A percentile compares a stretch with the other conserved stretches of the same genome.
Conservation (phyloP, 2,797 vertebrate species). For the Gadopsis marmoratus region DNA sequence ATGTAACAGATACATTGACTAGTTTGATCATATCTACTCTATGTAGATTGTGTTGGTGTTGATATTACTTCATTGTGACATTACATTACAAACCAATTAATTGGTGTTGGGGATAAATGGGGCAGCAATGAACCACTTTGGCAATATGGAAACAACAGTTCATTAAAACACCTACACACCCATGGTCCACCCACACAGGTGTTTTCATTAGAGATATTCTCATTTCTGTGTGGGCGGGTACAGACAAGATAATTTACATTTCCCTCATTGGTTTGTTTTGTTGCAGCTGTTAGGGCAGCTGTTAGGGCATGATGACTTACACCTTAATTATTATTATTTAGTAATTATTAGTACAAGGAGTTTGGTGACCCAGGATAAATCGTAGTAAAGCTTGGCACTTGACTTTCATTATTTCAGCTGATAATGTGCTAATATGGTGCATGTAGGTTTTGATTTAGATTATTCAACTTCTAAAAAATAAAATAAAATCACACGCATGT, state of each 20-base stretch:
- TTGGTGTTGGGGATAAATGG: not conserved
- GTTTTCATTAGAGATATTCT: slow-evolving; percentile 23
- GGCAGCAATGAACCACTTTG: slow-evolving; percentile 22
- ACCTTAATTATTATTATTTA: not conserved
- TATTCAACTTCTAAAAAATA: not conserved
- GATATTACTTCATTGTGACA: not conserved
- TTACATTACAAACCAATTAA: not conserved
- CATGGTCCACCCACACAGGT: slow-evolving; percentile 25
- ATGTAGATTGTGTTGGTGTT: not conserved
- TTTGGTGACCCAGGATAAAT: not conserved
- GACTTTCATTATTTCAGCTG: not conserved
- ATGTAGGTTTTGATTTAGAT: not conserved
- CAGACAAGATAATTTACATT: not conserved
- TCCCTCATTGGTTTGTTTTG: not conserved
- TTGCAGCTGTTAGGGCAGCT: not conserved
- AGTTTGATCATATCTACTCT: not conserved
- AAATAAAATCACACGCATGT: not conserved
- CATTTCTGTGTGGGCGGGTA: slow-evolving; percentile 6
- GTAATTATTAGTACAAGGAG: not conserved
- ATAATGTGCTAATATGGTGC: not conserved
- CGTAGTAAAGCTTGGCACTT: too few relatives aligned
- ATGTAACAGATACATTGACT: not conserved
- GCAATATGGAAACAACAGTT: slow-evolving; percentile 1
- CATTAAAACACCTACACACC: slow-evolving; percentile 11
- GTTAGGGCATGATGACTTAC: not conserved